phyloP scores from a whole-genome alignment of 2,797 vertebrate genomes.

The Brachymystax lenok region DNA sequence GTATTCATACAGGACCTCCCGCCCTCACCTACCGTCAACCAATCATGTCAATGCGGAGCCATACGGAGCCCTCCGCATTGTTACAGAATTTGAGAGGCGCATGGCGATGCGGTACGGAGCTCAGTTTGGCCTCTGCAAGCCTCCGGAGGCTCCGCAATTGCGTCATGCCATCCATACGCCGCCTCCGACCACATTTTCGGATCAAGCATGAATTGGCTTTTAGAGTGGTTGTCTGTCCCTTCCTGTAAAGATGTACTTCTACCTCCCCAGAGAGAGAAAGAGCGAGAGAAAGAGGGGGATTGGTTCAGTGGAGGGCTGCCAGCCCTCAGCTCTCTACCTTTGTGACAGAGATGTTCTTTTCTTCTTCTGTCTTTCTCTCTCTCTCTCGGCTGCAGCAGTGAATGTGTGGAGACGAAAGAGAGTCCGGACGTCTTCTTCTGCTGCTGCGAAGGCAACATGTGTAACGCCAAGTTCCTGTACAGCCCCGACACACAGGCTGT shows the following conservation, averaged over 20 bases:
- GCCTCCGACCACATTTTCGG: no score
- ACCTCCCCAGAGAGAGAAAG: slow-evolving; percentile 43
- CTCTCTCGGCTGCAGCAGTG: slow-evolving; percentile 70
- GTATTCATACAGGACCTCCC: no score
- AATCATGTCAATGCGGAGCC: no score
- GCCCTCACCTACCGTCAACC: no score
- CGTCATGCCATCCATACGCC: no score
- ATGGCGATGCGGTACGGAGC: no score
- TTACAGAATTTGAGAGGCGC: no score
- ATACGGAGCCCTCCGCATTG: no score
- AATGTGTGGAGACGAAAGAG: slow-evolving; percentile 93
- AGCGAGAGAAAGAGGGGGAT: slow-evolving; percentile 43
- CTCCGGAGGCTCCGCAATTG: no score
- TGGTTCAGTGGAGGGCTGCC: slow-evolving; percentile 65
- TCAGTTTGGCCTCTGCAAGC: no score
- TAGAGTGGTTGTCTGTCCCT: slow-evolving; percentile 49
- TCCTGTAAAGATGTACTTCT: slow-evolving; percentile 64
- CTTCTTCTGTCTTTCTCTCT: slow-evolving; percentile 29
- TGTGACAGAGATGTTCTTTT: slow-evolving; percentile 45
- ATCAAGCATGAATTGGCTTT: no score
- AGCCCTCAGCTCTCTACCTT: slow-evolving; percentile 45
- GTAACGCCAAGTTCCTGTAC: slow-evolving; percentile 91
- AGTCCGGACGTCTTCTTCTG: slow-evolving; percentile 96
- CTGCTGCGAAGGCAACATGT: slow-evolving; percentile 95
- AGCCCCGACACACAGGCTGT: slow-evolving; percentile 78